phyloP scores from a whole-genome alignment of 2,888 invertebrate genomes.

The Hermaeophaga mercurialis region DNA sequence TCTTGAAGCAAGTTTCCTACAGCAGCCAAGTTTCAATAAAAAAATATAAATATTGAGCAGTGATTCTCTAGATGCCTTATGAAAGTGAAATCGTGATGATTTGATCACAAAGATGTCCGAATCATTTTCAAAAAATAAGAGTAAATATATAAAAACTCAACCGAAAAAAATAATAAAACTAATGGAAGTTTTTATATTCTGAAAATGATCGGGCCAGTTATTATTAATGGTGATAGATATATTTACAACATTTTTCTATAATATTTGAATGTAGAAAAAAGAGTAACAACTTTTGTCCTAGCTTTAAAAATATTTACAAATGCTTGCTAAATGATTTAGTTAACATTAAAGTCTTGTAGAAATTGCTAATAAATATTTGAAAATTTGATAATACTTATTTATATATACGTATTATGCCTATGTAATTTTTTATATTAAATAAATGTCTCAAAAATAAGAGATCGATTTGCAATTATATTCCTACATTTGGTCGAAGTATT shows the following conservation, averaged over 20 bases:
- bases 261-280: constrained; percentile 35
- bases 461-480: constrained; percentile 31
- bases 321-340: constrained; percentile 30
- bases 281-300: constrained; percentile 36
- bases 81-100: constrained; percentile 25
- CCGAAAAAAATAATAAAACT: neutral
- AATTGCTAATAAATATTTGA: constrained; percentile 35
- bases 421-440: too few relatives aligned
- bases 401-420: too few relatives aligned
- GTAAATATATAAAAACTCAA: neutral
- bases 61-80: constrained; percentile 22
- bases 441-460: constrained; percentile 31
- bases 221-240: constrained; percentile 19
- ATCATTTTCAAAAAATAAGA: constrained; percentile 16
- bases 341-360: constrained; percentile 39
- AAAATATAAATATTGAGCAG: constrained; percentile 28
- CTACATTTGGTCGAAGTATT: constrained; percentile 40
- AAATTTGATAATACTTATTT: constrained; percentile 36
- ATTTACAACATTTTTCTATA: constrained; percentile 31
- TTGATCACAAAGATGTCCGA: constrained; percentile 24
- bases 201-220: constrained; percentile 18
- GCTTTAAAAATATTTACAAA: constrained; percentile 36
- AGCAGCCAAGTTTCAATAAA: constrained; percentile 20
- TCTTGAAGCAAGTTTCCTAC: constrained; percentile 7
- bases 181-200: neutral